Percentiles rank a stretch among this genome's conserved stretches.
Evolutionary conservation across 1,140 invertebrate species (phyloP).

Genomic region (Sitodiplosis mosellana): DNA sequence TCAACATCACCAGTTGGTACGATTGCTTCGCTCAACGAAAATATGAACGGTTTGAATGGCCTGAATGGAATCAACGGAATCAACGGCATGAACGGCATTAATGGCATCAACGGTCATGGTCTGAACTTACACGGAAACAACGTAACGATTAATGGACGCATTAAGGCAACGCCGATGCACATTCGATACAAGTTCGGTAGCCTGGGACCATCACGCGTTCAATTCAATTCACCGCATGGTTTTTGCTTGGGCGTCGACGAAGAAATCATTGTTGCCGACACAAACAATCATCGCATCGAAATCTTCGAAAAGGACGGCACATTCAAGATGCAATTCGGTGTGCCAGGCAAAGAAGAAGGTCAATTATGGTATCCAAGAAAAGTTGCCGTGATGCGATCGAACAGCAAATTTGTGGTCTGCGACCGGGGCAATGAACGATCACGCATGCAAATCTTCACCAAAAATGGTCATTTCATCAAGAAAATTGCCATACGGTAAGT

Average conservation of each 20-base stretch:
- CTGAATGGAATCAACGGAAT: slow-evolving; percentile 7
- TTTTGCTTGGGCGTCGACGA: slow-evolving; percentile 89
- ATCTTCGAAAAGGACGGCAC: slow-evolving; percentile 78
- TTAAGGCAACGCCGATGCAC: slow-evolving; percentile 64
- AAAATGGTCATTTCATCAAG: slow-evolving; percentile 72
- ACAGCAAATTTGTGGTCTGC: slow-evolving; percentile 85
- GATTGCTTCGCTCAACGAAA: slow-evolving; percentile 11
- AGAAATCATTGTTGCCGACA: slow-evolving; percentile 89
- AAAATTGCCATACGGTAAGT: slow-evolving; percentile 63
- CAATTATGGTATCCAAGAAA: slow-evolving; percentile 94
- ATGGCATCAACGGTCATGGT: slow-evolving; percentile 8
- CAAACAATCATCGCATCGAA: slow-evolving; percentile 89
- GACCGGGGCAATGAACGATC: slow-evolving; percentile 91
- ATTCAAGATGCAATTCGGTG: slow-evolving; percentile 78
- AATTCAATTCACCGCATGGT: slow-evolving; percentile 93
- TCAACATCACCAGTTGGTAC: slow-evolving; percentile 35
- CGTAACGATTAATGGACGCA: slow-evolving; percentile 32
- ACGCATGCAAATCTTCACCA: slow-evolving; percentile 89
- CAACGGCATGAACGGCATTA: slow-evolving; percentile 16
- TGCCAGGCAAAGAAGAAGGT: slow-evolving; percentile 82
- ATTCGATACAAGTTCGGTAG: slow-evolving; percentile 86
- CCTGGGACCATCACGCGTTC: slow-evolving; percentile 72
- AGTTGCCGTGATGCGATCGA: slow-evolving; percentile 75
- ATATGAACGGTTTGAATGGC: slow-evolving; percentile 10
- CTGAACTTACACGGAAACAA: slow-evolving; percentile 14